Evolutionary conservation across 2,113 vertebrate genomes (phyloP).

Genomic region (Burhinus bistriatus): DNA sequence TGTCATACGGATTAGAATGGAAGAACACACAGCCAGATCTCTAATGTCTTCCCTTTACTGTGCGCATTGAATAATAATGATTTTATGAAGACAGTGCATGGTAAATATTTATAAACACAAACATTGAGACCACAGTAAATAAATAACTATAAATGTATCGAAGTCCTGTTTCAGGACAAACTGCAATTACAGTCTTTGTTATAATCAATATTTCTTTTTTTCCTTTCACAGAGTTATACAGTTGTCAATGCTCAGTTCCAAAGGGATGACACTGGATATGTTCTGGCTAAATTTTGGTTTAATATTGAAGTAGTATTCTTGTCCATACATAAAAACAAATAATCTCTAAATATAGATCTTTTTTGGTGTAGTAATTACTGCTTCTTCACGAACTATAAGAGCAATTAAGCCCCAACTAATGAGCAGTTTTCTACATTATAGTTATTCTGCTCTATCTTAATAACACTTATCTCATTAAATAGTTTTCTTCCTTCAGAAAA

Average conservation of each 20-base stretch:
- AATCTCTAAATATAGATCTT: conserved; percentile 1
- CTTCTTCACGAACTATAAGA: conserved; percentile 26
- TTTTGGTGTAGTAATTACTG: conserved; percentile 53
- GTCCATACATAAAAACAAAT: not conserved
- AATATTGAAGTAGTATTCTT: not conserved
- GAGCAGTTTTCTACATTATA: conserved; percentile 35
- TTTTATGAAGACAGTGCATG: conserved; percentile 59
- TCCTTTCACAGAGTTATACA: not conserved
- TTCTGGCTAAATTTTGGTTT: conserved; percentile 14
- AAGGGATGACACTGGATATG: not conserved
- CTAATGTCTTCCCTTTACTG: conserved; percentile 37
- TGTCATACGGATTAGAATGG: conserved; percentile 59
- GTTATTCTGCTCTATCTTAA: conserved; percentile 47
- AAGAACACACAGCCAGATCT: conserved; percentile 35
- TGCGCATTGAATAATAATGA: conserved; percentile 69
- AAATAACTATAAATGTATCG: conserved; percentile 57
- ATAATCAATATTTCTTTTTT: conserved; percentile 58
- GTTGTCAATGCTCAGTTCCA: conserved; percentile 1
- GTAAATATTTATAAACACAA: conserved; percentile 77
- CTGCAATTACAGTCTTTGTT: conserved; percentile 37
- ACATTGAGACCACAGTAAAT: conserved; percentile 62
- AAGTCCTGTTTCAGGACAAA: conserved; percentile 58
- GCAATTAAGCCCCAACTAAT: conserved; percentile 63
- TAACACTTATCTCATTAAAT: conserved; percentile 18
- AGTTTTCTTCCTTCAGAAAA: conserved; percentile 6